Conservation (phyloP, 64 coral and sea anemone species). For the Montipora sp. region DNA sequence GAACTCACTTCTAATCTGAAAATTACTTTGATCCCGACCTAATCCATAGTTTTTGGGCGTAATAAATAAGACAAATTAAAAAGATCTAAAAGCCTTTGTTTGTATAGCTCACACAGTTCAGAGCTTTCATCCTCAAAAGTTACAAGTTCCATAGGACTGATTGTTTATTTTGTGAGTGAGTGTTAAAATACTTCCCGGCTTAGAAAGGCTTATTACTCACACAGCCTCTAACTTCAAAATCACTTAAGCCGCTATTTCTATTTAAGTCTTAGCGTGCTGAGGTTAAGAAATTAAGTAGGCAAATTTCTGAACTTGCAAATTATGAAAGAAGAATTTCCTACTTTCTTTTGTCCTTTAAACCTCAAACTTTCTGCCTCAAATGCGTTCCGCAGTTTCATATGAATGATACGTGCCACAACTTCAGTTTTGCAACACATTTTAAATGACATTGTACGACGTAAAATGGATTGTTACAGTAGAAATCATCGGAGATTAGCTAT, state of each 20-base stretch:
- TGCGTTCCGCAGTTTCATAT: no score
- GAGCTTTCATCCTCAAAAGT: not conserved
- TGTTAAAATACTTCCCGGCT: not conserved
- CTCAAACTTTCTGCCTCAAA: no score
- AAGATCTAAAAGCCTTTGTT: not conserved
- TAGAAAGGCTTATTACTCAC: not conserved
- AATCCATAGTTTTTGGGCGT: not conserved
- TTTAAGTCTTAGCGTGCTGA: no score
- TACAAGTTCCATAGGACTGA: not conserved
- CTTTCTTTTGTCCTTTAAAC: no score
- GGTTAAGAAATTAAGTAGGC: no score
- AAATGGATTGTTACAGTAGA: no score
- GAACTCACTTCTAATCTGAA: not conserved
- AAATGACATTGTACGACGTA: no score
- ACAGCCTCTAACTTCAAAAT: not conserved
- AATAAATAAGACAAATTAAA: not conserved
- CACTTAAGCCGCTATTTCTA: not conserved
- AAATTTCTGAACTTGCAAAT: no score
- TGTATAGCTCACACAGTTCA: not conserved
- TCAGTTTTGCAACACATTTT: no score
- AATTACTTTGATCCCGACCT: not conserved
- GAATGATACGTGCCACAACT: no score
- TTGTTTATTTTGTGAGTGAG: not conserved
- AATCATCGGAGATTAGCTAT: no score
- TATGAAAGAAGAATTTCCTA: no score